Base-by-base conservation (phyloP, 2,888 invertebrate species). In the Ormyrus rosae region DNA sequence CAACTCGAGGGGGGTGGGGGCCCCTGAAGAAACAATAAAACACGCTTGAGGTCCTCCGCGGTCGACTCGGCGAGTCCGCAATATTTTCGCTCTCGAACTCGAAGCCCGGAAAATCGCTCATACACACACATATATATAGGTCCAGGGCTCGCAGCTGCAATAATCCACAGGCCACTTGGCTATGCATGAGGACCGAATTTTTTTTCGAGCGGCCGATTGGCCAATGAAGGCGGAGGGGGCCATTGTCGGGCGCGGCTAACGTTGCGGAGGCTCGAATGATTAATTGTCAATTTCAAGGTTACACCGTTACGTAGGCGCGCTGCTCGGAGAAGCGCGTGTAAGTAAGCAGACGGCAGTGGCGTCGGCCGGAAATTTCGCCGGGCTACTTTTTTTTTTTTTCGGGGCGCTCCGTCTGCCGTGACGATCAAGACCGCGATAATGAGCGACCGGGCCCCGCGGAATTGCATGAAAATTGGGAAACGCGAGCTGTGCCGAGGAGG, bases 391-490 rank as follows among this genome's bases (percentile, higher is more conserved):
- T 19, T 19, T 19, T 19, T 19, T 81, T 81, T 78, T 81, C 53
- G 65, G 78, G 73, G 61, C 19, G 75, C 56, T 64, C 60, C 70
- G 0, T 56, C 51, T 56, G 63, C 67, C 84, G 78, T 84, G 81
- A 83, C 83, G 82, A 84, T 82, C 81, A 82, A 82, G 81, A 82
- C 70, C 82, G 73, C 79, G 82, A 84, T 84, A 81, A 56, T 72
- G 65, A 69, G 60, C 10, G 46, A 13, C 1, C 10, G 45, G 13
- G 19, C 7, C 13, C 7, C 13, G 60, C 64, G 34, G 46, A 74
- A 71, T 78, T 78, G 74, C 78, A 51, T 63, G 71, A 78, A 75
- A 81, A 78, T 81, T 81, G 71, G 67, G 78, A 81, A 81, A 81
- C 51, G 19, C 64, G 13, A 13, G 50, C 64, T 76, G 19, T 1